Evolutionary conservation across 2,113 vertebrate species (phyloP), one percentile per base, ranked within the genome.

Genomic region (Lichenostomus cassidix): DNA sequence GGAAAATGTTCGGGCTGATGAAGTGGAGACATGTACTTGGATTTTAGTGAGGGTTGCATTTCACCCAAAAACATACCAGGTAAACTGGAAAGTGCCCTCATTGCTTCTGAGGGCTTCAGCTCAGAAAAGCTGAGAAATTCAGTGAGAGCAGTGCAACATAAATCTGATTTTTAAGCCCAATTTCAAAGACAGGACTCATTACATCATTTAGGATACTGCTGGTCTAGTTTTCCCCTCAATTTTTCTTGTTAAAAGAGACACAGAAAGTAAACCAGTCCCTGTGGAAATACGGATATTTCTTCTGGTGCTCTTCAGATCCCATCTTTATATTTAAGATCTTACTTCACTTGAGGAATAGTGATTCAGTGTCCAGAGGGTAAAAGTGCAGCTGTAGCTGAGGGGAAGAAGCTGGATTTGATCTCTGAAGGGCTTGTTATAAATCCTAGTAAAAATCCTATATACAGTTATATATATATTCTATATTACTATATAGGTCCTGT

Each of bases 301-400:
- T 81, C 68, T 92, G 52, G 10, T 75, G 80, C 64, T 92, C 42
- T 67, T 92, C 64, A 92, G 50, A 81, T 63, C 76, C 78, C 19
- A 42, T 62, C 46, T 83, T 88, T 77, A 50, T 28, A 46, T 46
- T 74, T 44, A 90, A 74, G 50, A 90, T 80, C 50, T 80, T 68
- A 46, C 68, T 78, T 93, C 78, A 91, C 1, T 1, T 44, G 44
- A 87, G 62, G 46, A 95, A 80, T 0, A 4, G 78, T 60, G 44
- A 89, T 70, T 89, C 70, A 83, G 50, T 78, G 64, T 90, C 64
- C 83, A 93, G n/a, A 90, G 67, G 83, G 82, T 76, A 74, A 94
- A 88, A 96, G 80, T 62, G 44, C 52, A 83, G 76, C 47, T 0
- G 1, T 39, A 84, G 83, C 88, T 78, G 60, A 69, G 25, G 64